Evolutionary conservation across 2,113 vertebrate genomes (phyloP).

Genomic region (Engystomops pustulosus): DNA sequence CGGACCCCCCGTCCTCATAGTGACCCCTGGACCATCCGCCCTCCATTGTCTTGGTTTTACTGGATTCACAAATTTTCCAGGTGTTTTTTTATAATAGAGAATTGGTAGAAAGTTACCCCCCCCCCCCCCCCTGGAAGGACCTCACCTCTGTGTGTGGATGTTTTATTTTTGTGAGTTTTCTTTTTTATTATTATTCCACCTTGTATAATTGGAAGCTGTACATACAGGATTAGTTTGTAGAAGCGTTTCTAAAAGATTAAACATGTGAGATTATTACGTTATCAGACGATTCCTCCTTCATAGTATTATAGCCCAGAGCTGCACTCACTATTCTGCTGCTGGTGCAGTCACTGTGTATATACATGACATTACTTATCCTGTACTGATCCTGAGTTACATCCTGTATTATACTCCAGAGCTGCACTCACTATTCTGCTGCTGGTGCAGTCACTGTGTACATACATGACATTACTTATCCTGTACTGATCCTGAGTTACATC

Average conservation of each 20-base stretch:
- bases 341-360: no score
- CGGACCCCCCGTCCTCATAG: no score
- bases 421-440: no score
- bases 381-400: no score
- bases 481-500: no score
- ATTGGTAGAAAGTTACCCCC: not conserved
- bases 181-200: slow-evolving; percentile 1
- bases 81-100: slow-evolving; percentile 13
- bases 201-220: slow-evolving; percentile 33
- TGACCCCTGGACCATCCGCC: not conserved
- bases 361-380: no score
- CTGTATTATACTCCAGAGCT: no score
- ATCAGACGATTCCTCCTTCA: not conserved
- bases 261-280: slow-evolving; percentile 28
- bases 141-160: not conserved
- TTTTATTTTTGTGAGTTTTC: slow-evolving; percentile 31
- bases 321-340: no score
- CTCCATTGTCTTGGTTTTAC: not conserved
- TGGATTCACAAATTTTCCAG: not conserved
- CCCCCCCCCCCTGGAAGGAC: not conserved
- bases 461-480: not conserved
- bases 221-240: slow-evolving; percentile 25
- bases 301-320: not conserved
- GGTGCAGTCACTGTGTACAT: not conserved
- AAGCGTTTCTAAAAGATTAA: slow-evolving; percentile 24